Conservation (phyloP, 2,888 invertebrate species). For the Furcula furcula region DNA sequence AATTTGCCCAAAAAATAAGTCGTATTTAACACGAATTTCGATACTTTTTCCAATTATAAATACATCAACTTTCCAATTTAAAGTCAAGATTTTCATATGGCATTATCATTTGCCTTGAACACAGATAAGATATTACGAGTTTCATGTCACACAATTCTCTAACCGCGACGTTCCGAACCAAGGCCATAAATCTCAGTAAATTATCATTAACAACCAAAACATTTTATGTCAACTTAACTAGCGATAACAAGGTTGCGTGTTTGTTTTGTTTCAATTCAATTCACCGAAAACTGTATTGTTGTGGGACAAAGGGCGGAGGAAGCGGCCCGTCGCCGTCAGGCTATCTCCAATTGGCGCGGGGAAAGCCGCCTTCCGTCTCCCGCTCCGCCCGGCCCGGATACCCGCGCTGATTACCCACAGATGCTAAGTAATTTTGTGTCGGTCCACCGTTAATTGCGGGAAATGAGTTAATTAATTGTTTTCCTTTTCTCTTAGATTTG, state of each 20-base stretch:
- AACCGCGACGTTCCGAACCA: no score
- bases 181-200: not conserved
- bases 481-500: slow-evolving; percentile 65
- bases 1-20: no score
- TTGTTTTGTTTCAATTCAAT: slow-evolving; percentile 29
- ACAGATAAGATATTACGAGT: no score
- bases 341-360: slow-evolving; percentile 44
- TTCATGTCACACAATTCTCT: no score
- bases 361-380: slow-evolving; percentile 54
- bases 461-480: slow-evolving; percentile 75
- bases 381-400: slow-evolving; percentile 26
- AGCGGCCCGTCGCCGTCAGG: slow-evolving; percentile 30
- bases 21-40: no score
- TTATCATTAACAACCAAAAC: slow-evolving; percentile 8
- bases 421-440: slow-evolving; percentile 68
- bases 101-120: no score
- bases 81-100: no score
- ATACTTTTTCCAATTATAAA: no score
- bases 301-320: slow-evolving; percentile 52
- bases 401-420: slow-evolving; percentile 56
- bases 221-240: slow-evolving; percentile 12
- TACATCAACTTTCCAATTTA: no score
- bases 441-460: slow-evolving; percentile 70
- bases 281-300: slow-evolving; percentile 41
- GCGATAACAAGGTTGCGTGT: slow-evolving; percentile 21